Evolutionary conservation across 2,888 invertebrate species (phyloP).

Genomic region (Lepidocyrtoides sp.): DNA sequence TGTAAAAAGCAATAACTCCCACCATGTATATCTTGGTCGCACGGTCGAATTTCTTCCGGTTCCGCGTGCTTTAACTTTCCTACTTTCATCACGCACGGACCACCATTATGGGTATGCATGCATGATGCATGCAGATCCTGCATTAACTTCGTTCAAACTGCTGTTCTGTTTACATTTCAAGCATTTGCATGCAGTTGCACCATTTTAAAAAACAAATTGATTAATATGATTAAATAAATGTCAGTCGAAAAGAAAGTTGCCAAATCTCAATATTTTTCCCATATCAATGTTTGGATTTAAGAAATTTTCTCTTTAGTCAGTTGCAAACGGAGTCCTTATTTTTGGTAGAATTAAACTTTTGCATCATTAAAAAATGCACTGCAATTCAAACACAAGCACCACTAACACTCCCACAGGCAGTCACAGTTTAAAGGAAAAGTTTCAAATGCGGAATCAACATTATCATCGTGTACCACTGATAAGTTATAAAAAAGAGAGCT

Average conservation of each 20-base stretch:
- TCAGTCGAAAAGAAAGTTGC: neutral
- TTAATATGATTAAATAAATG: neutral
- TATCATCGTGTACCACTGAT: constrained; percentile 26
- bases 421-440: constrained; percentile 16
- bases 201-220: neutral
- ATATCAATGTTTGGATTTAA: neutral
- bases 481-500: constrained; percentile 21
- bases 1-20: neutral
- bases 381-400: neutral
- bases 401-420: neutral
- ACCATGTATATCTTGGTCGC: neutral
- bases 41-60: constrained; percentile 47
- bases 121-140: neutral
- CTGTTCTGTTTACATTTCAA: neutral
- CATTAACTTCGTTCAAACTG: neutral
- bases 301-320: neutral
- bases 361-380: neutral
- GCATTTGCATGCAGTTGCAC: neutral
- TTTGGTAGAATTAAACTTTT: too few relatives aligned
- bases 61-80: neutral
- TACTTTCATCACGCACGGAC: constrained; percentile 2
- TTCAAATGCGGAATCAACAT: constrained; percentile 9
- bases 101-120: neutral
- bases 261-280: neutral
- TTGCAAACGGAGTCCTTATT: too few relatives aligned